Percentiles rank a stretch among this genome's conserved stretches.
These are phyloP conservation scores for Phengaris alcon DNA, from an alignment of 2,888 invertebrate species.

Conservation along the genomic window DNA sequence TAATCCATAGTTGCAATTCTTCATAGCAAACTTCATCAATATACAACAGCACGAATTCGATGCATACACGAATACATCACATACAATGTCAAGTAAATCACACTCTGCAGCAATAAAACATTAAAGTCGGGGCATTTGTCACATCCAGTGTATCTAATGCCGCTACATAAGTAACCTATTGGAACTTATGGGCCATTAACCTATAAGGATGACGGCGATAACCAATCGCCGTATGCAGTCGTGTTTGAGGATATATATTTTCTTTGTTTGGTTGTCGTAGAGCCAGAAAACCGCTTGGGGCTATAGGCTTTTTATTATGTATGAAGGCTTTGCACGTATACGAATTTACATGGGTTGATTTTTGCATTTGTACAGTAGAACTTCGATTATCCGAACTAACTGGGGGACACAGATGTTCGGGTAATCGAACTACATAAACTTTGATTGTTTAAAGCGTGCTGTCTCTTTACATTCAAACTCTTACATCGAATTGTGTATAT, in stretches of 20 bases:
- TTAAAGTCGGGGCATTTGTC: slow-evolving; percentile 23
- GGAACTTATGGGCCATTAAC: slow-evolving; percentile 29
- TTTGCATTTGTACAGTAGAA: too few species aligned
- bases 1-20: not conserved
- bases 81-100: slow-evolving; percentile 16
- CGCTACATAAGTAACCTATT: slow-evolving; percentile 22
- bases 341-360: too few species aligned
- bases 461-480: too few species aligned
- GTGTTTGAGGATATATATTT: slow-evolving; percentile 9
- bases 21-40: not conserved
- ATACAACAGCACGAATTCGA: not conserved
- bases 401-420: too few species aligned
- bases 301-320: too few species aligned
- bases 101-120: slow-evolving; percentile 4
- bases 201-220: slow-evolving; percentile 31
- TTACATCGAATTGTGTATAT: too few species aligned
- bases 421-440: too few species aligned
- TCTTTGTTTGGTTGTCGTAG: not conserved
- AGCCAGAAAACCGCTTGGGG: too few species aligned
- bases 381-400: too few species aligned
- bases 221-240: not conserved
- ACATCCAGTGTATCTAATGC: slow-evolving; percentile 21
- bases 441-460: too few species aligned
- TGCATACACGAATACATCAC: not conserved
- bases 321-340: too few species aligned